Base-by-base conservation (phyloP, 2,888 invertebrate species). In the Ypsolopha sequella region DNA sequence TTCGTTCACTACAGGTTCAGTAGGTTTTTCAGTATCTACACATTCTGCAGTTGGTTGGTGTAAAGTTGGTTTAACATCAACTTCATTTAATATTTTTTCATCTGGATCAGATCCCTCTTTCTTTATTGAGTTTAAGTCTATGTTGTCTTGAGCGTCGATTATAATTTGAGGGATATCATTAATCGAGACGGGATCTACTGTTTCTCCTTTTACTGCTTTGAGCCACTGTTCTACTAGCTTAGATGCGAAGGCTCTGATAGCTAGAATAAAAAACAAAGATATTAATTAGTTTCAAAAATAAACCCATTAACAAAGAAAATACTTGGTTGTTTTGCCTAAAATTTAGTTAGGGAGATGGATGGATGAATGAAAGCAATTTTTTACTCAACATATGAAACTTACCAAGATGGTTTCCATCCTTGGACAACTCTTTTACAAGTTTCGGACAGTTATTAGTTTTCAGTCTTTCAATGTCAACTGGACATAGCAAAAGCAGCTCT, bases 381-480 rank as follows among this genome's bases (percentile, higher is more conserved):
- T 36, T 41, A 55, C 39, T 50, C 48, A 51, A 52, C 51, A 51
- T 47, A 52, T 43, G 14, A 55, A 56, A 84, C 91, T 90, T 88
- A 95, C 95, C 92, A 80, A 91, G 91, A 76, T 94, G 90, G 63
- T 93, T 91, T 46, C 91, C 93, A 69, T 94, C 92, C 69, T 94
- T 94, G 7, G 95, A 94, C 44, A 97, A 81, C 51, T 92, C 92
- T 75, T 97, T 97, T 24, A 98, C 94, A 55, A 97, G 86, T 78
- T 97, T 96, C 1, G 98, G 97, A 60, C 96, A 94, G 60, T 94
- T 93, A 74, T 98, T 98, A 62, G 94, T 92, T 80, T 96, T 96
- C 51, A 98, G 87, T 58, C 97, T 88, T 66, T 95, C 94, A 51
- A 98, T 93, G 70, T 96, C 95, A 50, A 98, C 95, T 8, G 98